Base-by-base conservation (phyloP, 2,113 vertebrate species). In the Calidris pugnax region DNA sequence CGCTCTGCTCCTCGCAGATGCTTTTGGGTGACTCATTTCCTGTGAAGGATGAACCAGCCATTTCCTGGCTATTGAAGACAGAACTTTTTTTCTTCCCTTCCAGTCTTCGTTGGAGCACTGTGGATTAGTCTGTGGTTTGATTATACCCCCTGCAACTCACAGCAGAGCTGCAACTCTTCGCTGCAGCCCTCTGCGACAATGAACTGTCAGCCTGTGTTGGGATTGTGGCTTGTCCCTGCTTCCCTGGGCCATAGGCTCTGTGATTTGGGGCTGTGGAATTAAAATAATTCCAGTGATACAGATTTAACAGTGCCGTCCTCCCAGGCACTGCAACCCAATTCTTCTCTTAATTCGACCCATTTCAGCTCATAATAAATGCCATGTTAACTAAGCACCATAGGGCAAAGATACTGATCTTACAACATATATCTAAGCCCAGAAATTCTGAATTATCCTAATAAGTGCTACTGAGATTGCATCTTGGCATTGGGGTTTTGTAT, bases 11-110 rank as follows among this genome's bases (percentile, higher is more conserved):
- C 89, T 92, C 60, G 6, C 39, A 16, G 64, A 82, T 87, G 87
- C 90, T 35, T 92, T 41, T 2, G 56, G 94, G 57, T 97, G 95
- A 97, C 93, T 97, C 96, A 97, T 97, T 97, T 97, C 97, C 97
- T 96, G 93, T 79, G 71, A 20, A 3, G 93, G 85, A 94, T 35
- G 37, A 87, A 90, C 69, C 62, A 72, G 95, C 93, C 94, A 66
- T 96, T 97, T 97, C 97, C 97, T 97, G 95, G 27, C 89, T 75
- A 10, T 64, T 87, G 48, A 71, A 41, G 60, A 14, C 41, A 12
- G 83, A n/a, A 50, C 33, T 43, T 56, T 69, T 47, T 47, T 75
- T 41, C 11, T 16, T 13, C 32, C 7, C 51, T 87, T 27, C 41
- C 72, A 68, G 39, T 28, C 20, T 6, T 37, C 15, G 51, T 33